Evolutionary conservation across 2,113 vertebrate genomes (phyloP).

Genomic region (Patagioenas fasciata): DNA sequence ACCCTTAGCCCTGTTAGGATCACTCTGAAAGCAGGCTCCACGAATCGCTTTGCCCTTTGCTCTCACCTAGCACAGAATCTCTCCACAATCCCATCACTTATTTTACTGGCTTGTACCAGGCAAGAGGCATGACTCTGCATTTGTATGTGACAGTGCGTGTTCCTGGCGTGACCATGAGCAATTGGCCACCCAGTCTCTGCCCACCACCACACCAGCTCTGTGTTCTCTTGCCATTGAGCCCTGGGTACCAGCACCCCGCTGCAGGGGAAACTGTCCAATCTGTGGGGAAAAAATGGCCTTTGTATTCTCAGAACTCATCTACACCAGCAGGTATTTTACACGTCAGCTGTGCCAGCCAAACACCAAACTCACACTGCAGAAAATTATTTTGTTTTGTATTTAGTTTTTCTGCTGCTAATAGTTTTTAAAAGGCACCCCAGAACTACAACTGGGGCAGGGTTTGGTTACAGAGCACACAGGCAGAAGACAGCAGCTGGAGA

Average conservation of each 20-base stretch:
- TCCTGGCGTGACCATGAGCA: fast-evolving
- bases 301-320: not conserved
- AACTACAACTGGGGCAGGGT: not conserved
- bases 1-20: not conserved
- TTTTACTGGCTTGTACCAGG: not conserved
- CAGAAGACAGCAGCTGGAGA: not conserved
- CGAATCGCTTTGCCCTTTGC: not conserved
- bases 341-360: not conserved
- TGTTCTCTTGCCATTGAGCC: not conserved
- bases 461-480: not conserved
- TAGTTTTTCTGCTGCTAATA: not conserved
- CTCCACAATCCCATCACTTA: not conserved
- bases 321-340: not conserved
- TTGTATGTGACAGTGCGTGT: fast-evolving
- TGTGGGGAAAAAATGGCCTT: fast-evolving
- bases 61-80: not conserved
- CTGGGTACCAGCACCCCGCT: not conserved
- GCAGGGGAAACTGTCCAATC: not conserved
- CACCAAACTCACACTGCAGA: fast-evolving
- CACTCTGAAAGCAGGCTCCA: not conserved
- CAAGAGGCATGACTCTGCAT: not conserved
- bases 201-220: not conserved
- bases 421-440: not conserved
- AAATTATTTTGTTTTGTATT: fast-evolving
- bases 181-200: not conserved